Evolutionary conservation across 2,797 vertebrate genomes (phyloP), one percentile per base, ranked within the genome.

Genomic region (Todus mexicanus): DNA sequence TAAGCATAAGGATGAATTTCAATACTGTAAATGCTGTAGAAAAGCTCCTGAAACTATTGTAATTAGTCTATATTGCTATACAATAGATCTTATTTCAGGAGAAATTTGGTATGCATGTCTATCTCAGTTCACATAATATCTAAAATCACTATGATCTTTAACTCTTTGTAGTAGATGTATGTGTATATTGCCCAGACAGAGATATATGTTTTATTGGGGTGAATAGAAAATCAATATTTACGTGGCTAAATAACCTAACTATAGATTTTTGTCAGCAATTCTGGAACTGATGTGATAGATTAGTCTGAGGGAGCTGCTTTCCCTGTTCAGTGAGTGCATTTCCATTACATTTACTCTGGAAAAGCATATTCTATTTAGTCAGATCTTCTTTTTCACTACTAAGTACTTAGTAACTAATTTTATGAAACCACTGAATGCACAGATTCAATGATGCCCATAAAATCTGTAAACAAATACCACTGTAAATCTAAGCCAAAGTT

Each of bases 41-140:
- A 93, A 90, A 73, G 57, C 35, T 95, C 45, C 59, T 74, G 40
- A 79, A 89, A 76, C 59, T 65, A 26, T 74, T 61, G 81, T 85
- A 90, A 90, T 96, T 94, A 63, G 74, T 93, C 61, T 91, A 0
- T 74, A 18, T 93, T 93, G 53, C 77, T 90, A 21, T 74, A 48
- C 43, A 57, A 53, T 72, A 57, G 51, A 70, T 74, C 42, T 65
- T 90, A 53, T 66, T 40, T 88, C 76, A 88, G 51, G 38, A 71
- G 40, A 76, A 92, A 84, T 61, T 16, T 65, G 38, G 35, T 89
- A 45, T 78, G 22, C 27, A 20, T 75, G 31, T 37, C 29, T 47
- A 15, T 82, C 27, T 75, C 38, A 87, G 64, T 85, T 90, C 64
- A 77, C n/a, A n/a, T 60, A 75, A 47, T 85, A 87, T 50, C 50